phyloP scores from a whole-genome alignment of 2,113 vertebrate genomes.

The Archocentrus centrarchus region DNA sequence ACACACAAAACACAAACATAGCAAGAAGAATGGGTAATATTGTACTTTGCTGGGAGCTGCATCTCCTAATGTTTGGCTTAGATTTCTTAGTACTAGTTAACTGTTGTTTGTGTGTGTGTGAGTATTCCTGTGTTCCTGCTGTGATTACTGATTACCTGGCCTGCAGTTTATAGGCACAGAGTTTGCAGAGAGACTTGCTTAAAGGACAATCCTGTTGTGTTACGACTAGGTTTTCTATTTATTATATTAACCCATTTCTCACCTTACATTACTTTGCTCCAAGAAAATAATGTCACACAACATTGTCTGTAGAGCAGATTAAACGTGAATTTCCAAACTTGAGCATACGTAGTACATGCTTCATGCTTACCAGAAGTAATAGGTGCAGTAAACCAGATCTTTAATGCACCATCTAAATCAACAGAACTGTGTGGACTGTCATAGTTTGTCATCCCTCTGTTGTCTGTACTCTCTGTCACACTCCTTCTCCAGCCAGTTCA shows the following conservation, averaged over 20 bases:
- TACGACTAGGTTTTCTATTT: neutral
- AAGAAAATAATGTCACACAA: neutral
- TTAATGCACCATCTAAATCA: neutral
- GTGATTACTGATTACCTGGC: slow-evolving; percentile 32
- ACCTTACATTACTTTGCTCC: neutral
- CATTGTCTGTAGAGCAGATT: neutral
- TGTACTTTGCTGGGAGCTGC: slow-evolving; percentile 9
- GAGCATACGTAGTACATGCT: neutral
- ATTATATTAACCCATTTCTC: neutral
- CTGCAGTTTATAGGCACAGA: slow-evolving; percentile 14
- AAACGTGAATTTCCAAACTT: neutral
- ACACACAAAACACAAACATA: slow-evolving; percentile 23
- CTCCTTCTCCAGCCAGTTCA: slow-evolving; percentile 32
- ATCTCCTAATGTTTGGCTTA: slow-evolving; percentile 9
- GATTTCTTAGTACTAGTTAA: slow-evolving; percentile 17
- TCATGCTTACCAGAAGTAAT: neutral
- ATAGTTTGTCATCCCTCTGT: neutral
- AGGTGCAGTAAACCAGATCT: neutral
- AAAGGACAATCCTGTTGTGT: neutral
- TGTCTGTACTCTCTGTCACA: neutral
- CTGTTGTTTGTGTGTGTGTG: neutral
- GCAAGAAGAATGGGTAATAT: slow-evolving; percentile 26
- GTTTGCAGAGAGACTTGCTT: slow-evolving; percentile 9
- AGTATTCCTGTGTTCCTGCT: neutral
- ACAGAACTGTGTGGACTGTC: neutral